Conservation (phyloP, 2,113 vertebrate genomes). For the Peromyscus californicus region DNA sequence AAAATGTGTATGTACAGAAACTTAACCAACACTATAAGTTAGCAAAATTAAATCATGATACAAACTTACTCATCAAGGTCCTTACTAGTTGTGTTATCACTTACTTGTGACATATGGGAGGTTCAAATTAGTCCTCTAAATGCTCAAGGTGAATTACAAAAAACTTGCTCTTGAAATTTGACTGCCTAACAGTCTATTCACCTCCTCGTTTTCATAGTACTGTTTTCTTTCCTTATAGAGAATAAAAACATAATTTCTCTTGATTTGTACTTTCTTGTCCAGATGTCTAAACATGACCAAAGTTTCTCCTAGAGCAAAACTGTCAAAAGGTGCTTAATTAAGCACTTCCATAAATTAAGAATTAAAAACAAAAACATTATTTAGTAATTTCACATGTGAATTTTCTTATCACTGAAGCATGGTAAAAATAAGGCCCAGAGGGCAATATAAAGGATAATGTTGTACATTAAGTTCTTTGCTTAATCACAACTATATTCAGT, state of each 20-base stretch:
- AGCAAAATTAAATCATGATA: background rate
- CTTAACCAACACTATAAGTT: background rate
- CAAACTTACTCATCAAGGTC: background rate
- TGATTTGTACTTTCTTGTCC: background rate
- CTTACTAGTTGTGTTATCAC: background rate
- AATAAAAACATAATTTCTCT: constrained; percentile 15
- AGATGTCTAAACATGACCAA: background rate
- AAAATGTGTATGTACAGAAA: background rate
- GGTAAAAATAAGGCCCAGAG: background rate
- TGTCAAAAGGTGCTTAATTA: background rate
- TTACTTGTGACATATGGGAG: background rate
- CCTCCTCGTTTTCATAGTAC: background rate
- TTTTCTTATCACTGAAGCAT: background rate
- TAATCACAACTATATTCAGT: background rate
- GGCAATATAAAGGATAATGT: background rate
- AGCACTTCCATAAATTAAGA: fast-evolving
- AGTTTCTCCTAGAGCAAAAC: background rate
- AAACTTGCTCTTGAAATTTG: background rate
- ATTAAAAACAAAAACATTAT: background rate
- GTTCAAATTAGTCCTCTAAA: background rate
- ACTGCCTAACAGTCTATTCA: background rate
- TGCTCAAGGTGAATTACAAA: background rate
- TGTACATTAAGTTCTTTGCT: background rate
- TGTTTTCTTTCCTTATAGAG: background rate
- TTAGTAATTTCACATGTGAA: background rate